Evolutionary conservation across 2,888 invertebrate species (phyloP), one percentile per base, ranked within the genome.

Genomic region (Pyrrhosoma nymphula): DNA sequence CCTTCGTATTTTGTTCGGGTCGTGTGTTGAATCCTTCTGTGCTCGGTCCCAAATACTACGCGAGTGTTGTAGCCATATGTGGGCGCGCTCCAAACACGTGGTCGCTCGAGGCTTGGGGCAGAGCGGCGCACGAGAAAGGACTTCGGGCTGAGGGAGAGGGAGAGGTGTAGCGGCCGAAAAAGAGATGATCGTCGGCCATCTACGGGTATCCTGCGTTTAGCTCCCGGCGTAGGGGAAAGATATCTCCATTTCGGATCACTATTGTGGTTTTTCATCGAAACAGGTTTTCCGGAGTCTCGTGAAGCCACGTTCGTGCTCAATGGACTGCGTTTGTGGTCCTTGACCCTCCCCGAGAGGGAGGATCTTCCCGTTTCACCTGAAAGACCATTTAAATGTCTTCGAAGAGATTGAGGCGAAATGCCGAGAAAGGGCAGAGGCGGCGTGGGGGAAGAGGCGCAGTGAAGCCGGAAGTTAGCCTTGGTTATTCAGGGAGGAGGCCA

Each of bases 191-290:
- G 69, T 8, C n/a, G 23, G 23, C 26, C 69, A 10, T 69, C 26
- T 8, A 20, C 2, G 20, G 60, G 60, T 20, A 69, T 69, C 69
- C 69, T 20, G 69, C 69, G 23, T 69, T 69, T 26, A 23, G 69
- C 69, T 69, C 69, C 69, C 69, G 69, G 69, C 69, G n/a, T 20
- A 10, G 18, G 69, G 69, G 18, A 26, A 8, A 69, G 69, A 69
- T 69, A 69, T 82, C 82, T 82, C 35, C 82, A 35, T 82, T 82
- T 82, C 82, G 82, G 35, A 82, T 82, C 82, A 30, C 82, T 82
- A 82, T 82, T 82, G 82, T 82, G 82, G 82, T 82, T 26, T 30
- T 82, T 35, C 18, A 30, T 14, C 14, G 30, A 35, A 82, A 82
- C 82, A 82, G 82, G 30, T 82, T 82, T 60, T 82, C 35, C 35